These are phyloP conservation scores for Lutjanus argentimaculatus DNA, from an alignment of 2,797 vertebrate genomes.

Conservation along the genomic window DNA sequence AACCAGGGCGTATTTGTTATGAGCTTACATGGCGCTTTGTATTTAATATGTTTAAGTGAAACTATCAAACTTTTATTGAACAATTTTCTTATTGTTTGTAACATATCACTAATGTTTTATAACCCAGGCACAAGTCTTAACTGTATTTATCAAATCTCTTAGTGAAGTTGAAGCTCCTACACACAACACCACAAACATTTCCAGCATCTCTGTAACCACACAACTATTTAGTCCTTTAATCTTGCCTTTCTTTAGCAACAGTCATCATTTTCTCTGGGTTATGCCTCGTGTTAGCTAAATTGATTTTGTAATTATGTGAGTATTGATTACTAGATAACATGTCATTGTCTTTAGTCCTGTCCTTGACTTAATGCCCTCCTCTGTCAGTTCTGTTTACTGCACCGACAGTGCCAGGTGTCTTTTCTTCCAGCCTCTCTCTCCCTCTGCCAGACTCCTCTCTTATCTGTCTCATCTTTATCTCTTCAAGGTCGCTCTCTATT, in stretches of 20 bases:
- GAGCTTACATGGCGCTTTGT: no score
- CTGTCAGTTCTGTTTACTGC: conserved; percentile 1
- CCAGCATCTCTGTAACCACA: not conserved
- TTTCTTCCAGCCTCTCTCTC: not conserved
- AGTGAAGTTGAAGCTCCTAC: not conserved
- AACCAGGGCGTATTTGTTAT: no score
- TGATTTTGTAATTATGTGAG: conserved; percentile 36
- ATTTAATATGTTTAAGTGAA: no score
- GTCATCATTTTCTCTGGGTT: not conserved
- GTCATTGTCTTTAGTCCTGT: conserved; percentile 27
- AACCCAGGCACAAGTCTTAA: no score
- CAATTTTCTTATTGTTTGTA: no score
- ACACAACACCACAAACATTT: not conserved
- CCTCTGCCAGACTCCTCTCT: not conserved
- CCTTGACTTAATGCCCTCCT: conserved; percentile 30
- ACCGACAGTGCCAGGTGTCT: not conserved
- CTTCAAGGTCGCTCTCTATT: not conserved
- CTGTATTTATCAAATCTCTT: not conserved
- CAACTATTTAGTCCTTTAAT: not conserved
- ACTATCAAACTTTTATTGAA: no score
- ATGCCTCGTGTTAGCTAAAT: conserved; percentile 17
- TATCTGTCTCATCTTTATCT: conserved; percentile 3
- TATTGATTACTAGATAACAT: conserved; percentile 50
- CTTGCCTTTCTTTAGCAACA: not conserved
- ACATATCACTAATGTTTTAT: no score